Conservation (phyloP, 1,140 invertebrate species). For the Procambarus clarkii region DNA sequence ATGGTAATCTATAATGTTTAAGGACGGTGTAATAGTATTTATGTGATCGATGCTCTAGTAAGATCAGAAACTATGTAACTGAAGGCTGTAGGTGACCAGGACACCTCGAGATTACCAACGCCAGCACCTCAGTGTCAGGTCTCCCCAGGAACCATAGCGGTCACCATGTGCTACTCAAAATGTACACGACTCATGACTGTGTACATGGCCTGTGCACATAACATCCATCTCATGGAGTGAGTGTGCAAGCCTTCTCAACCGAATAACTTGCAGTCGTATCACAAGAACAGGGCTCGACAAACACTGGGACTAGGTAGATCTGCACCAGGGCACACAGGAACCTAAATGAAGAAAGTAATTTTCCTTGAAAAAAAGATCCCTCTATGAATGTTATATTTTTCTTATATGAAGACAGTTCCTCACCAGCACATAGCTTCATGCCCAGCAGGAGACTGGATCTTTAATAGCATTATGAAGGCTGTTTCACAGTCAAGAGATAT, state of each 20-base stretch:
- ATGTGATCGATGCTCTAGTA: background rate
- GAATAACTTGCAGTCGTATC: background rate
- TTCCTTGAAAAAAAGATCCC: background rate
- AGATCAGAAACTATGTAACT: background rate
- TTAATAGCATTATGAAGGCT: background rate
- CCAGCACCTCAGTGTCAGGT: slow-evolving; percentile 15
- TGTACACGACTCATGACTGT: background rate
- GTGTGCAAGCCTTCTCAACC: background rate
- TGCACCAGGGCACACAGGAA: background rate
- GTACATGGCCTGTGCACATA: background rate
- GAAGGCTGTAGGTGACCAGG: background rate
- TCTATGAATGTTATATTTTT: background rate
- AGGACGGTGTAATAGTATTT: slow-evolving; percentile 7
- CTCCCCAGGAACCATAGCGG: background rate
- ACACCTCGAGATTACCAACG: background rate
- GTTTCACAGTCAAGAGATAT: background rate
- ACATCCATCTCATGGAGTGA: background rate
- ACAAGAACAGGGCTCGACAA: background rate
- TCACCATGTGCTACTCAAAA: background rate
- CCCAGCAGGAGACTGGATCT: slow-evolving; percentile 4
- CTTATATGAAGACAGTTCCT: slow-evolving; percentile 7
- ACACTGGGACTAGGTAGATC: background rate
- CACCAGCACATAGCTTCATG: slow-evolving; percentile 7
- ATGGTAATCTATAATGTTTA: slow-evolving; percentile 8
- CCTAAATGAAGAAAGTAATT: background rate